Evolutionary conservation across 2,113 vertebrate genomes (phyloP).

Genomic region (Nycticebus coucang): DNA sequence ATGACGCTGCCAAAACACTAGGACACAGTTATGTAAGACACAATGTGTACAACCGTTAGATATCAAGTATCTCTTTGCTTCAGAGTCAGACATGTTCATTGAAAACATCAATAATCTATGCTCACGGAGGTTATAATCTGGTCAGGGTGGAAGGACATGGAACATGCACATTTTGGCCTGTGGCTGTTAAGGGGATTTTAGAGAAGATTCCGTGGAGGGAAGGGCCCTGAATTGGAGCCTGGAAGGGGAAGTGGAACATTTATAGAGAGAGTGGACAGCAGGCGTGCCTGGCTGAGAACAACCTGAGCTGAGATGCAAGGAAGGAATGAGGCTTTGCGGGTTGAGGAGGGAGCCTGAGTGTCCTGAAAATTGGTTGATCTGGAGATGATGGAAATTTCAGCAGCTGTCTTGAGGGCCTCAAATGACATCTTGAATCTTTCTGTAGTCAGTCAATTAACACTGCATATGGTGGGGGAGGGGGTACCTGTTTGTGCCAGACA

Average conservation of each 20-base stretch:
- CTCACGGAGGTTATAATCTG: not conserved
- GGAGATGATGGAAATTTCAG: not conserved
- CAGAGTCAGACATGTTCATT: not conserved
- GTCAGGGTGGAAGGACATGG: not conserved
- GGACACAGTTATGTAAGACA: not conserved
- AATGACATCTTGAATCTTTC: not conserved
- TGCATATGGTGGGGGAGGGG: rapidly evolving
- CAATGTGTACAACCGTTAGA: not conserved
- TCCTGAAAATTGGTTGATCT: not conserved
- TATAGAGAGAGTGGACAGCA: not conserved
- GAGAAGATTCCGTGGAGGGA: not conserved
- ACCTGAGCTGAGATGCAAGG: not conserved
- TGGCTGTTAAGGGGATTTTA: not conserved
- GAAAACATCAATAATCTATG: not conserved
- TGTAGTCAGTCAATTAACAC: not conserved
- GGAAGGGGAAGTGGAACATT: not conserved
- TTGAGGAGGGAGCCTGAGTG: rapidly evolving
- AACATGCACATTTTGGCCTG: not conserved
- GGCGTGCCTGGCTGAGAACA: rapidly evolving
- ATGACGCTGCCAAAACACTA: not conserved
- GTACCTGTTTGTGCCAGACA: not conserved
- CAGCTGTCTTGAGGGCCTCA: not conserved
- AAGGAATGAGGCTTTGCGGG: not conserved
- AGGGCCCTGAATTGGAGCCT: not conserved
- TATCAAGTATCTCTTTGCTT: not conserved